phyloP scores from a whole-genome alignment of 2,797 vertebrate genomes.

The Phaenicophaeus curvirostris region DNA sequence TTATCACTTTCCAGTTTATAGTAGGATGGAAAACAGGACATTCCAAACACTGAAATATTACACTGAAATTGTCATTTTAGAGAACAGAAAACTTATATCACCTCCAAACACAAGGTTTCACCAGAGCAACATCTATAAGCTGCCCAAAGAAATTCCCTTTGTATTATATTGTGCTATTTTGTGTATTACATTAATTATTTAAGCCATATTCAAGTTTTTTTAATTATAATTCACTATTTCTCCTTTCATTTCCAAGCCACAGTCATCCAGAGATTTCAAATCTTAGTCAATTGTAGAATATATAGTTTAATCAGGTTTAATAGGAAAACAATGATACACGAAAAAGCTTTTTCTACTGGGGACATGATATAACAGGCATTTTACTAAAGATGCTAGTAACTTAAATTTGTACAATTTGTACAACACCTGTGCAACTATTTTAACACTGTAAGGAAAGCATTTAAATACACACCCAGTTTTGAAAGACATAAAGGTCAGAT shows the following conservation, averaged over 20 bases:
- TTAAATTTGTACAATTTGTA: neutral
- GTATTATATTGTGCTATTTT: neutral
- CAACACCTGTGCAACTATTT: neutral
- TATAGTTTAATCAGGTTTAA: neutral
- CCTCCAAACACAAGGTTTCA: neutral
- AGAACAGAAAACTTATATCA: neutral
- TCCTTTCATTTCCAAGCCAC: neutral
- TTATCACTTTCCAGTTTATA: neutral
- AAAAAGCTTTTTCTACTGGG: neutral
- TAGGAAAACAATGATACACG: neutral
- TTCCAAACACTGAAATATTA: neutral
- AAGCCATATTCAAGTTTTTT: neutral
- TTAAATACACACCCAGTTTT: neutral
- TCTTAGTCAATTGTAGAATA: neutral
- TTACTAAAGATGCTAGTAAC: neutral
- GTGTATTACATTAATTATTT: neutral
- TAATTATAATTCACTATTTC: neutral
- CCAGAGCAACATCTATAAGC: neutral
- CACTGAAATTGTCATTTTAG: neutral
- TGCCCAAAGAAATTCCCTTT: neutral
- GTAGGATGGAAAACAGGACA: neutral
- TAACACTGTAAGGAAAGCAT: neutral
- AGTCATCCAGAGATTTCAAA: neutral
- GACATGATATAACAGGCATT: neutral
- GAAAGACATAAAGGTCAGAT: neutral